These are phyloP conservation scores for Hippasteria phrygiana DNA, from an alignment of 53 echinoderm and acorn worm genomes.

Conservation along the genomic window DNA sequence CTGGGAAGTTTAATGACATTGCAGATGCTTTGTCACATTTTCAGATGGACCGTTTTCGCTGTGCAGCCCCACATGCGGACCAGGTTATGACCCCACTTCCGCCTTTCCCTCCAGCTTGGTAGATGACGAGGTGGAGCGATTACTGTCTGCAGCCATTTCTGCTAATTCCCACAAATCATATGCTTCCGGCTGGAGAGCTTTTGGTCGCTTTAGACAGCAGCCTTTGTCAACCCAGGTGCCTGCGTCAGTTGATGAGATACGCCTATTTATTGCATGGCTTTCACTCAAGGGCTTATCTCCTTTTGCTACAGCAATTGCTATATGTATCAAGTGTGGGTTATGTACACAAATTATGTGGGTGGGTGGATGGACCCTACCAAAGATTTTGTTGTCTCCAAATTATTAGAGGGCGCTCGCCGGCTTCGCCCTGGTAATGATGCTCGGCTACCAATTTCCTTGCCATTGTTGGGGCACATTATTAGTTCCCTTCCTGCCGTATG, in stretches of 20 bases:
- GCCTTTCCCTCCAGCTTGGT: background rate
- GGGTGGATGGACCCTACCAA: slow-evolving; percentile 37
- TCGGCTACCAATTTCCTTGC: slow-evolving; percentile 31
- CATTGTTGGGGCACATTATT: slow-evolving; percentile 10
- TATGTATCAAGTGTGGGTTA: slow-evolving; percentile 34
- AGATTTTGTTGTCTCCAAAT: slow-evolving; percentile 29
- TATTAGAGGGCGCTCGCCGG: slow-evolving; percentile 30
- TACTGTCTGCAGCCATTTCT: background rate
- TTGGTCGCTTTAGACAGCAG: background rate
- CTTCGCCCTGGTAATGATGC: background rate
- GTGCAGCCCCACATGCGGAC: slow-evolving; percentile 29
- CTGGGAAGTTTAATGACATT: slow-evolving; percentile 56
- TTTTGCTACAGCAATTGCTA: slow-evolving; percentile 17
- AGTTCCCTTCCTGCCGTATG: background rate
- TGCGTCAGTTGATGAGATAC: background rate
- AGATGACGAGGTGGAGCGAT: background rate
- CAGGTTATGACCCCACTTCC: slow-evolving; percentile 15
- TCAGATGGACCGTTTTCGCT: slow-evolving; percentile 47
- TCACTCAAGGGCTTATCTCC: slow-evolving; percentile 5
- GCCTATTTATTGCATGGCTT: slow-evolving; percentile 51
- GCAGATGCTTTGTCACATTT: slow-evolving; percentile 59
- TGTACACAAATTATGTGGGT: background rate
- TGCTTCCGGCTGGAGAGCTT: slow-evolving; percentile 8
- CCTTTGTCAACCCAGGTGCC: background rate
- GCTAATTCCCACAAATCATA: slow-evolving; percentile 11